Conservation (phyloP, 2,888 invertebrate species). For the Ctenicera cuprea region DNA sequence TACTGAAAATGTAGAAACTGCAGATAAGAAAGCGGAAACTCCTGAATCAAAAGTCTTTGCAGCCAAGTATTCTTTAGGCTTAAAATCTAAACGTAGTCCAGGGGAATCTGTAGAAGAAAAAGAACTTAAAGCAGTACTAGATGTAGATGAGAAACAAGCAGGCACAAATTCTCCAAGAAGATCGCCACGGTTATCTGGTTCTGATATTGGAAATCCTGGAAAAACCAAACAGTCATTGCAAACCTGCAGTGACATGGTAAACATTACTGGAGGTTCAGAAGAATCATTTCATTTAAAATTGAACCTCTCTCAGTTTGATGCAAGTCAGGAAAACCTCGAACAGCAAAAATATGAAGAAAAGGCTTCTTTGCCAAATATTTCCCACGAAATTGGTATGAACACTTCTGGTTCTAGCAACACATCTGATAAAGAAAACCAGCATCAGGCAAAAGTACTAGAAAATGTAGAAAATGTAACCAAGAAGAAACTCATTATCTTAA, state of each 20-base stretch:
- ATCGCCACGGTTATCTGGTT: background rate
- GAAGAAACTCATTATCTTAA: background rate
- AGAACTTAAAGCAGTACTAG: background rate
- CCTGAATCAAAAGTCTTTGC: too few species aligned
- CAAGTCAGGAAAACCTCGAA: background rate
- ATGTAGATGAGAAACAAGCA: background rate
- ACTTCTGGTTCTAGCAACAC: slow-evolving; percentile 9
- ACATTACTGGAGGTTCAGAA: too few species aligned
- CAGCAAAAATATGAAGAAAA: background rate
- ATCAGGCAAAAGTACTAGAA: background rate
- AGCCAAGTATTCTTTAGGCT: background rate
- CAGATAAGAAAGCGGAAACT: too few species aligned
- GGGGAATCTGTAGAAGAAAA: slow-evolving; percentile 36
- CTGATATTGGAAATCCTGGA: background rate
- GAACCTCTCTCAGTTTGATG: background rate
- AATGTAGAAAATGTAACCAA: background rate
- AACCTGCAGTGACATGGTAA: background rate
- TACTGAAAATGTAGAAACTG: too few species aligned
- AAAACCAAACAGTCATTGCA: background rate
- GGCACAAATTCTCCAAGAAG: background rate
- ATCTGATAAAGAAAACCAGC: slow-evolving; percentile 35
- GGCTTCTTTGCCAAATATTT: too few species aligned
- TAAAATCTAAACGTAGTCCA: too few species aligned
- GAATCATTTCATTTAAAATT: background rate
- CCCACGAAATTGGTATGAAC: background rate